Evolutionary conservation across 2,888 invertebrate genomes (phyloP), one percentile per base, ranked within the genome.

Genomic region (Choreutis nemorana): DNA sequence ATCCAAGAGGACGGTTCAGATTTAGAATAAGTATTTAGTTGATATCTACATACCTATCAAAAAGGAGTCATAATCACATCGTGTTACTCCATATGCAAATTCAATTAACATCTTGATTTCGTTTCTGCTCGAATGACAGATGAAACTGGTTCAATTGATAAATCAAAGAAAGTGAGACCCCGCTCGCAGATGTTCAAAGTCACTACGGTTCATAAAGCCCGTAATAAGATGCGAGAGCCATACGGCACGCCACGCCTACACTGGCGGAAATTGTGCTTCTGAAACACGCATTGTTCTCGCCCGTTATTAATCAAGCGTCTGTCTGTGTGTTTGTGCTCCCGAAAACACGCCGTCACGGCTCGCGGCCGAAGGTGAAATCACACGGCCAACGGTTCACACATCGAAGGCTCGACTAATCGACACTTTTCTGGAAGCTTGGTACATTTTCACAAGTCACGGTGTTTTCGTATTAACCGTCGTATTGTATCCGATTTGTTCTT

Each of bases 201-300:
- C n/a, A 13, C 10, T 26, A 26, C 4, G 26, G 14, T 13, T 14
- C 14, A 26, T 26, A 11, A 26, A 26, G 13, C n/a, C 29, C 20
- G n/a, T 26, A 31, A 33, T 29, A 32, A 32, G 36, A 32, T 25
- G 40, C 36, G 38, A 27, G 24, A 27, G 26, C 41, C 43, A 39
- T 32, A 37, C 40, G 39, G 37, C 42, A 45, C 49, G 55, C 45
- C 41, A n/a, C n/a, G n/a, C n/a, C 47, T 50, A 54, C 49, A 48
- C 45, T 36, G 31, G 42, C 65, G 65, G 66, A 66, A 55, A 48
- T 64, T 60, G 62, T 60, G 47, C 45, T 40, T 26, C 37, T 35
- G 32, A 34, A 35, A 27, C 32, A 28, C 20, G 50, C 45, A 63
- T 66, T 64, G 65, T 66, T 63, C 51, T 50, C 46, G 28, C 32